Percentiles rank a stretch among this genome's conserved stretches.
phyloP scores from a whole-genome alignment of 2,888 invertebrate genomes.

The Lepidocyrtinus sp. region DNA sequence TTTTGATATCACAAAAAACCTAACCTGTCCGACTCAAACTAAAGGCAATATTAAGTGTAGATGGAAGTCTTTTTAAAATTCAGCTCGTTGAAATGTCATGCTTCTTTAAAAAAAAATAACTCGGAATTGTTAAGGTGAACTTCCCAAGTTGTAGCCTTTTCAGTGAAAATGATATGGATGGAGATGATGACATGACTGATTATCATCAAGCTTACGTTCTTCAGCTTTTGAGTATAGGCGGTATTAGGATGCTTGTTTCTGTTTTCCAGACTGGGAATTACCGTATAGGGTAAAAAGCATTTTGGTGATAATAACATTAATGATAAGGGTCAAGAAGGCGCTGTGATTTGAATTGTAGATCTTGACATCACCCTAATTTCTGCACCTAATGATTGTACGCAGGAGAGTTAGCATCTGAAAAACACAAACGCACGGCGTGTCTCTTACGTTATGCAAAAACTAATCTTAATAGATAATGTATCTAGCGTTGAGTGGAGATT shows the following conservation, averaged over 20 bases:
- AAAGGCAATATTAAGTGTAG: too few relatives aligned
- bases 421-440: too few relatives aligned
- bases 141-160: conserved; percentile 8
- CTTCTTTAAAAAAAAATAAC: conserved; percentile 18
- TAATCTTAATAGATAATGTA: too few relatives aligned
- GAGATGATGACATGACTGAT: conserved; percentile 54
- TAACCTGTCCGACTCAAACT: too few relatives aligned
- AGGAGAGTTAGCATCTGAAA: background rate
- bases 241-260: background rate
- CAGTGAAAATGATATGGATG: conserved; percentile 14
- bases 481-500: too few relatives aligned
- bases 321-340: conserved; percentile 18
- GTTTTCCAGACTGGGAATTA: background rate
- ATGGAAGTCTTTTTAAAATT: too few relatives aligned
- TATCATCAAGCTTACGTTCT: conserved; percentile 26
- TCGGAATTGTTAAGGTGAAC: conserved; percentile 32
- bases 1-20: too few relatives aligned
- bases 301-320: conserved; percentile 20
- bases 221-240: background rate
- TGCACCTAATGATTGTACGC: conserved; percentile 16
- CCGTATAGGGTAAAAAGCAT: conserved; percentile 41
- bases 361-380: conserved; percentile 34
- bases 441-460: too few relatives aligned
- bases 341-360: background rate
- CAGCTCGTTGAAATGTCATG: too few relatives aligned